These are phyloP conservation scores for Pseudorhombus dupliciocellatus DNA, from an alignment of 2,113 vertebrate species.

Conservation along the genomic window DNA sequence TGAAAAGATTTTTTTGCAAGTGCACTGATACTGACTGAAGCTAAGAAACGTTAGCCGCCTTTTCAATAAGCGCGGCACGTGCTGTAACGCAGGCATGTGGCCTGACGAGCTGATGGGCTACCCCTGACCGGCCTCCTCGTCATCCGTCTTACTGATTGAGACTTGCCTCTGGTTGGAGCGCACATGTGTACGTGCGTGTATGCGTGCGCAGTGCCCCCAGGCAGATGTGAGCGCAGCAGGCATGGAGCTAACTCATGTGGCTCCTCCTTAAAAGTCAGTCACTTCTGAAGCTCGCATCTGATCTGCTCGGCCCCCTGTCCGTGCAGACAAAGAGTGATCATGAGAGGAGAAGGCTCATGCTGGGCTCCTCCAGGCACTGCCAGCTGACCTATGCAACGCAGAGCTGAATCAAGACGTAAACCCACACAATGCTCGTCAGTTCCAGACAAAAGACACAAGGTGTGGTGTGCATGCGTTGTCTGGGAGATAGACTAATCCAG, in stretches of 20 bases:
- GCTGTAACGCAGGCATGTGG: not conserved
- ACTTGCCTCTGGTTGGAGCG: slow-evolving; percentile 8
- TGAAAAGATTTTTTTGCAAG: not conserved
- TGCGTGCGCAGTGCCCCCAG: slow-evolving; percentile 12
- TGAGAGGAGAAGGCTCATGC: slow-evolving; percentile 16
- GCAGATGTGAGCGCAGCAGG: slow-evolving; percentile 62
- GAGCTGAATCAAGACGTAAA: slow-evolving; percentile 2
- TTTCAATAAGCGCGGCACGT: not conserved
- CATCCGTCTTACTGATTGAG: slow-evolving; percentile 29
- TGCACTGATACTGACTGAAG: too few species aligned
- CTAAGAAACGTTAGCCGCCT: not conserved
- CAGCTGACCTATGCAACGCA: slow-evolving; percentile 17
- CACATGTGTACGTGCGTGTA: slow-evolving; percentile 21
- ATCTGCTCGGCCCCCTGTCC: slow-evolving; percentile 17
- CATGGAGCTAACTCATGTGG: slow-evolving; percentile 18
- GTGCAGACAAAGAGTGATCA: slow-evolving; percentile 36
- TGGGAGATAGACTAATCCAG: slow-evolving; percentile 48
- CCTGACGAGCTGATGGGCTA: slow-evolving; percentile 4
- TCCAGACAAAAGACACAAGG: slow-evolving; percentile 30
- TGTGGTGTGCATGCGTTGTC: slow-evolving; percentile 29
- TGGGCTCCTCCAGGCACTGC: slow-evolving; percentile 9
- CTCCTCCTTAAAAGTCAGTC: slow-evolving; percentile 47
- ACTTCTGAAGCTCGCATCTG: slow-evolving; percentile 31
- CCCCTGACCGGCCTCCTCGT: slow-evolving; percentile 15
- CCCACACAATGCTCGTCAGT: not conserved